A percentile compares a stretch with the other conserved stretches of the same genome.
These are phyloP conservation scores for Melanargia galathea DNA, from an alignment of 2,888 invertebrate species.

Conservation along the genomic window DNA sequence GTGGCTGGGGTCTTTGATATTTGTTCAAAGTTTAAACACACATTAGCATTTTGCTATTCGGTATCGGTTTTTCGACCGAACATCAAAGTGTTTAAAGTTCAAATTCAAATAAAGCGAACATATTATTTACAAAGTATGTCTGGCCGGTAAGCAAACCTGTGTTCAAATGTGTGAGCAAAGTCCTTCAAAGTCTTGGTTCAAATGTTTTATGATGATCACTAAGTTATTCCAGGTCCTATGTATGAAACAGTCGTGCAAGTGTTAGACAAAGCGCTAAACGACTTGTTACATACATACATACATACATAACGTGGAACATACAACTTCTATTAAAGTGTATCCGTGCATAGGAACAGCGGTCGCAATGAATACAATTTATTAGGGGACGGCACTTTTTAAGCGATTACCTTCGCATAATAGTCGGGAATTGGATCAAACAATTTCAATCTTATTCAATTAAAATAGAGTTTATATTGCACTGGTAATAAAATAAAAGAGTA, in stretches of 20 bases:
- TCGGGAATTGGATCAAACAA: not conserved
- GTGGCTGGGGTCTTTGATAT: too few relatives aligned
- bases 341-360: slow-evolving; percentile 25
- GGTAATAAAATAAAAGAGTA: not conserved
- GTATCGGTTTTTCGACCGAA: too few relatives aligned
- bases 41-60: too few relatives aligned
- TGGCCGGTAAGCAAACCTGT: too few relatives aligned
- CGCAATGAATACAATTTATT: slow-evolving; percentile 27
- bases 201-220: too few relatives aligned
- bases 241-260: not conserved
- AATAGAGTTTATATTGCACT: not conserved
- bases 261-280: slow-evolving; percentile 11
- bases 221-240: not conserved
- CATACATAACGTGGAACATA: slow-evolving; percentile 12
- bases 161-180: too few relatives aligned
- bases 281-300: not conserved
- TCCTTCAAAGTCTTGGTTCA: too few relatives aligned
- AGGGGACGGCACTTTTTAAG: slow-evolving; percentile 26
- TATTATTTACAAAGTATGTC: too few relatives aligned
- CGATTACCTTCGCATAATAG: slow-evolving; percentile 20
- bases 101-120: too few relatives aligned
- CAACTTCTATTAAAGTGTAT: slow-evolving; percentile 17
- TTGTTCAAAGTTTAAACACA: too few relatives aligned
- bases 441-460: not conserved
- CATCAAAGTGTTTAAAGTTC: too few relatives aligned